A percentile compares a stretch with the other conserved stretches of the same genome.
These are phyloP conservation scores for Philereme vetulata DNA, from an alignment of 2,888 invertebrate species.

Conservation along the genomic window DNA sequence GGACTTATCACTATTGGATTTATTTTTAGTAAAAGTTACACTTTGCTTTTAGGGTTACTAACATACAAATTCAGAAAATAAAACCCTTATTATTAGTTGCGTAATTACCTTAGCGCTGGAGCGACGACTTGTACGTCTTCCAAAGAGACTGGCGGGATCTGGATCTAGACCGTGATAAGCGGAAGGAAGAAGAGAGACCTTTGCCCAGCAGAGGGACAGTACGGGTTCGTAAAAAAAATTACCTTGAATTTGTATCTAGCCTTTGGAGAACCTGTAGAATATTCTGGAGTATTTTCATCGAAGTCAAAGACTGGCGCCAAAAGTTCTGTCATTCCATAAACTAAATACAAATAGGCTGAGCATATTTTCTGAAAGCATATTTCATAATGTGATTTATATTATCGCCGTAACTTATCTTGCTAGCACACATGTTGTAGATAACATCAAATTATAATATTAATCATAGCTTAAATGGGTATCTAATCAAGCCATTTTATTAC, in stretches of 20 bases:
- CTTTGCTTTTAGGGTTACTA: background rate
- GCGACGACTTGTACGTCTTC: too few relatives aligned
- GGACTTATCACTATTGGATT: too few relatives aligned
- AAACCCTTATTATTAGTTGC: too few relatives aligned
- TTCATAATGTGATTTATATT: background rate
- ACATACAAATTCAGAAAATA: slow-evolving; percentile 43
- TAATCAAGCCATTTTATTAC: too few relatives aligned
- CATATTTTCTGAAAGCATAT: slow-evolving; percentile 45
- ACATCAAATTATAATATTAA: background rate
- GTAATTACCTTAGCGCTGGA: too few relatives aligned
- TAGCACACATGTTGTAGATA: background rate
- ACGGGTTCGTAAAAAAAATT: too few relatives aligned
- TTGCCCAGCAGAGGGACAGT: too few relatives aligned
- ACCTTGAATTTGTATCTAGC: slow-evolving; percentile 47
- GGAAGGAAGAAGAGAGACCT: too few relatives aligned
- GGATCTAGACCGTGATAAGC: too few relatives aligned
- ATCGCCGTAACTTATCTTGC: background rate
- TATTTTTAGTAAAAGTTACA: too few relatives aligned
- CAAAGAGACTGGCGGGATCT: too few relatives aligned
- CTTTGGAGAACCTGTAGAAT: slow-evolving; percentile 46
- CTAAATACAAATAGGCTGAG: slow-evolving; percentile 44
- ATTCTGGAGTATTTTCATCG: slow-evolving; percentile 42
- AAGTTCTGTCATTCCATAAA: slow-evolving; percentile 58
- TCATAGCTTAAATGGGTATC: background rate
- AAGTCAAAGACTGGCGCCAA: slow-evolving; percentile 52